Evolutionary conservation across 2,888 invertebrate genomes (phyloP).

Genomic region (Mechanitis mazaeus): DNA sequence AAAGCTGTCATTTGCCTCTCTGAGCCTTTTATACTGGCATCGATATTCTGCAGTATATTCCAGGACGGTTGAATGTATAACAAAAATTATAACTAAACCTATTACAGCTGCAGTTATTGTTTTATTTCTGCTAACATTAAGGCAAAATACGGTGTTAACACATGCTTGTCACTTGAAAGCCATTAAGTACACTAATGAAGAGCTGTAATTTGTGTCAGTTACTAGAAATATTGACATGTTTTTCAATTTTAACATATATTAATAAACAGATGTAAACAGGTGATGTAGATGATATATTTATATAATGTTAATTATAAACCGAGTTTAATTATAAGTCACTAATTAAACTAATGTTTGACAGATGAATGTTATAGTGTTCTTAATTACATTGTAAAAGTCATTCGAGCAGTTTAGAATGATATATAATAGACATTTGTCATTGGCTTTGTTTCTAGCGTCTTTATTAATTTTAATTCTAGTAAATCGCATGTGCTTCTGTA

Average conservation of each 20-base stretch:
- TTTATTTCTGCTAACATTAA: background rate
- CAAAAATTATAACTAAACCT: constrained; percentile 13
- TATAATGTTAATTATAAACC: background rate
- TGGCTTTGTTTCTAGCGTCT: constrained; percentile 23
- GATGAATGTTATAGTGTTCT: constrained; percentile 24
- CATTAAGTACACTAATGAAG: too few relatives aligned
- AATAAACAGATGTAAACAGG: background rate
- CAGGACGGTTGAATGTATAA: constrained; percentile 7
- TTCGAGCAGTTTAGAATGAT: constrained; percentile 28
- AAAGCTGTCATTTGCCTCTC: constrained; percentile 61
- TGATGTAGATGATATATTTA: background rate
- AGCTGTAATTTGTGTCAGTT: too few relatives aligned
- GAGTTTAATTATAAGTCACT: constrained; percentile 16
- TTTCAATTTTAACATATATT: too few relatives aligned
- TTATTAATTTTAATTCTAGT: constrained; percentile 14
- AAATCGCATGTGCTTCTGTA: too few relatives aligned
- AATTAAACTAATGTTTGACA: constrained; percentile 26
- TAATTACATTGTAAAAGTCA: constrained; percentile 31
- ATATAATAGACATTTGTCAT: constrained; percentile 30
- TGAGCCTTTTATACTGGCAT: constrained; percentile 55
- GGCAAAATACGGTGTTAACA: background rate
- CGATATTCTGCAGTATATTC: constrained; percentile 28
- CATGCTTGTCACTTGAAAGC: background rate
- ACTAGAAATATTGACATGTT: too few relatives aligned
- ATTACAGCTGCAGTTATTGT: background rate